These are phyloP conservation scores for Upupa epops DNA, from an alignment of 2,113 vertebrate genomes.

Conservation along the genomic window DNA sequence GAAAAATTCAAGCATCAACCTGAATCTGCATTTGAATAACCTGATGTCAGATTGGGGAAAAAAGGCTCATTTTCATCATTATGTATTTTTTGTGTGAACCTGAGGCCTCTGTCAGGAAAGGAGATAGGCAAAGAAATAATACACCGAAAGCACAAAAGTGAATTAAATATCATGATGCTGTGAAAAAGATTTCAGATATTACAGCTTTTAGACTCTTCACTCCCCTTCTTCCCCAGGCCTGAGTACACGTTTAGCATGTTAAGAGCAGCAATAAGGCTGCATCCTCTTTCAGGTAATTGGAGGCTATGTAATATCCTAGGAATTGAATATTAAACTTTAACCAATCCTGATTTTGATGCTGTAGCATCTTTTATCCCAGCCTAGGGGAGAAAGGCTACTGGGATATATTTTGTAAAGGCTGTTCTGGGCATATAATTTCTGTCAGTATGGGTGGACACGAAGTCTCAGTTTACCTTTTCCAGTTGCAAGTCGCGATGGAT, in stretches of 20 bases:
- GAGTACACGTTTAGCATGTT: background rate
- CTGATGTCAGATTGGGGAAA: background rate
- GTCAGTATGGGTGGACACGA: background rate
- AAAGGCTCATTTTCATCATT: background rate
- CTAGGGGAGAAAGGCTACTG: background rate
- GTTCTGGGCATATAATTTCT: background rate
- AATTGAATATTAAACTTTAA: background rate
- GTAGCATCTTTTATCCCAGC: background rate
- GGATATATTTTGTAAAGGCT: background rate
- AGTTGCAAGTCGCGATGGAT: background rate
- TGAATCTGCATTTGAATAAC: background rate
- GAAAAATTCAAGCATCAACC: background rate
- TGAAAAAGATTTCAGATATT: background rate
- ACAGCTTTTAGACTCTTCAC: background rate
- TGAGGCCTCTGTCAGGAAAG: background rate
- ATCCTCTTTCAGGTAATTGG: background rate
- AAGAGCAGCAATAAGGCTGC: background rate
- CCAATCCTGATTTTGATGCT: background rate
- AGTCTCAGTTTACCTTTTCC: background rate
- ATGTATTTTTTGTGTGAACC: background rate
- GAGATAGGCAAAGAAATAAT: background rate
- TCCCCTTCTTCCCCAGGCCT: background rate
- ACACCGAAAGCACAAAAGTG: background rate
- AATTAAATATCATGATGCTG: background rate
- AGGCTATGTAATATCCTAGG: background rate